These are phyloP conservation scores for Spheniscus mendiculus DNA, from an alignment of 2,113 vertebrate species.

Conservation along the genomic window DNA sequence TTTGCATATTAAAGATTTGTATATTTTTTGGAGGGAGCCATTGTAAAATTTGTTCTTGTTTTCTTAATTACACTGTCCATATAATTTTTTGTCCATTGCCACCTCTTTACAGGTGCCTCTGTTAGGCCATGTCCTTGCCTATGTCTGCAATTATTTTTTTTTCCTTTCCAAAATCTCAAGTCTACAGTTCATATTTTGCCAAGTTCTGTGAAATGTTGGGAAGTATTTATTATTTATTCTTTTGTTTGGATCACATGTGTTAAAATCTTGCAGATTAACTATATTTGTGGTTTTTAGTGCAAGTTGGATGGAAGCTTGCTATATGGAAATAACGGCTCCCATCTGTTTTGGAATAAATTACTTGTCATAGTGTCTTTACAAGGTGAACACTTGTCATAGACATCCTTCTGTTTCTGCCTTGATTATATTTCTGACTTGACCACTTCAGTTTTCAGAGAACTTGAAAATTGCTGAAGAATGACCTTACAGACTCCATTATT, in stretches of 20 bases:
- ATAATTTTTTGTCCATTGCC: not conserved
- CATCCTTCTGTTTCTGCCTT: conserved; percentile 64
- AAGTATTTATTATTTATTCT: not conserved
- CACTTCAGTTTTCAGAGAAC: conserved; percentile 34
- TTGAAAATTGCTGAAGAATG: conserved; percentile 40
- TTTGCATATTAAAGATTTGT: not conserved
- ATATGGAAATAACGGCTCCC: conserved; percentile 61
- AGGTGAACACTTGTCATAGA: conserved; percentile 63
- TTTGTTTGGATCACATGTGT: conserved; percentile 48
- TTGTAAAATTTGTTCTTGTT: not conserved
- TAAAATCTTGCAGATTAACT: conserved; percentile 50
- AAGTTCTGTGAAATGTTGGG: conserved; percentile 30
- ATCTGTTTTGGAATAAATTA: conserved; percentile 72
- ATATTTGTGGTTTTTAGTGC: conserved; percentile 17
- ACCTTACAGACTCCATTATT: conserved; percentile 39
- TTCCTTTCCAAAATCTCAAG: conserved; percentile 20
- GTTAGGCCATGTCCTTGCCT: conserved; percentile 23
- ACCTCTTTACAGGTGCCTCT: conserved; percentile 35
- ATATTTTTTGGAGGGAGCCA: not conserved
- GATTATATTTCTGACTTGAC: conserved; percentile 60
- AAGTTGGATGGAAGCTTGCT: conserved; percentile 61
- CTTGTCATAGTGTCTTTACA: conserved; percentile 57
- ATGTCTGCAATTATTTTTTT: conserved; percentile 39
- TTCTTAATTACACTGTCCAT: not conserved
- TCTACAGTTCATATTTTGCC: conserved; percentile 40